Evolutionary conservation across 2,888 invertebrate genomes (phyloP).

Genomic region (Melanchra persicariae): DNA sequence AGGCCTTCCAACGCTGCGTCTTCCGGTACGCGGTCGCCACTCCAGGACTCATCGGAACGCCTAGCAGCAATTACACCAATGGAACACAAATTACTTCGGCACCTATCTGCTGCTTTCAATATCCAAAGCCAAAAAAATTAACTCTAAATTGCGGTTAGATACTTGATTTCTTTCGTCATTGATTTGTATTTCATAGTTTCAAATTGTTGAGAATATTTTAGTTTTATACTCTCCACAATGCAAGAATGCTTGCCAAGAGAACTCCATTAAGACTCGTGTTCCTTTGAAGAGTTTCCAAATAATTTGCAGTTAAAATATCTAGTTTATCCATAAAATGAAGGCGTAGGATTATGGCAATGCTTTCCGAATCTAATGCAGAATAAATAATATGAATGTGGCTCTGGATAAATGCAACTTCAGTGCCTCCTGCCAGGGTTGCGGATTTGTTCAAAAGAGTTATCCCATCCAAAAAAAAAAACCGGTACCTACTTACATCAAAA

Average conservation of each 20-base stretch:
- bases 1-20: too few relatives aligned
- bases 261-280: slow-evolving; percentile 9
- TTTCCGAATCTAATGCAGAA: slow-evolving; percentile 37
- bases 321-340: slow-evolving; percentile 9
- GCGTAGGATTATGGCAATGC: not conserved
- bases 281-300: slow-evolving; percentile 47
- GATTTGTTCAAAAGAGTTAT: too few relatives aligned
- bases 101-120: too few relatives aligned
- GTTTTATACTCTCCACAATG: not conserved
- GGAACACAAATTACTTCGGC: too few relatives aligned
- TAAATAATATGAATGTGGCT: slow-evolving; percentile 1
- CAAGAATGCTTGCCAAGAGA: slow-evolving; percentile 30
- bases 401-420: not conserved
- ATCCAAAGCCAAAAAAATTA: too few relatives aligned
- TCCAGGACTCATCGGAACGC: too few relatives aligned
- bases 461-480: too few relatives aligned
- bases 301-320: slow-evolving; percentile 9
- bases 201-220: not conserved
- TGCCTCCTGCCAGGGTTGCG: too few relatives aligned
- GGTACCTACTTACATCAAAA: not conserved
- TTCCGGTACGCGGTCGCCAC: too few relatives aligned
- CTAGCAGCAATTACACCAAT: too few relatives aligned
- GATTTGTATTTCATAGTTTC: not conserved
- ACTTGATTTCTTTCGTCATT: too few relatives aligned
- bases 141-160: too few relatives aligned